Evolutionary conservation across 2,797 vertebrate species (phyloP).

Genomic region (Microctenopoma steveboyesi): DNA sequence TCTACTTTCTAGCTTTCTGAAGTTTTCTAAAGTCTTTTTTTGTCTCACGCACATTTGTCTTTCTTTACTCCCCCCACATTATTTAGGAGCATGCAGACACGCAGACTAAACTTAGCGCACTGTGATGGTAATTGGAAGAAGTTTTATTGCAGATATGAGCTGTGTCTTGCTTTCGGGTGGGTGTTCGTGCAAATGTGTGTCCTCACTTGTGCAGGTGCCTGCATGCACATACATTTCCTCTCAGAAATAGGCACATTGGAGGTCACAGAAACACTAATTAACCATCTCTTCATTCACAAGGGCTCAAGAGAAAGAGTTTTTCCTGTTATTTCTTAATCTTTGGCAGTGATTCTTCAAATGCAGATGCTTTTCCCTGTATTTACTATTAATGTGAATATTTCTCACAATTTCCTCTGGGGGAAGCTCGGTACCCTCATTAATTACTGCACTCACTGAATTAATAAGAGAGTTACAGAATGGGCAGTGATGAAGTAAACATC

Average conservation of each 20-base stretch:
- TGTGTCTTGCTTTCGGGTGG: slow-evolving; percentile 31
- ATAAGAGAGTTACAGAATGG: slow-evolving; percentile 26
- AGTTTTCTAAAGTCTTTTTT: slow-evolving; percentile 30
- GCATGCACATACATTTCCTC: slow-evolving; percentile 22
- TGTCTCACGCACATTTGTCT: slow-evolving; percentile 10
- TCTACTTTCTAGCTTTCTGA: slow-evolving; percentile 40
- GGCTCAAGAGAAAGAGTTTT: slow-evolving; percentile 42
- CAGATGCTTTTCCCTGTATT: background rate
- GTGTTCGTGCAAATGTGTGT: slow-evolving; percentile 30
- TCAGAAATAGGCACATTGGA: slow-evolving; percentile 10
- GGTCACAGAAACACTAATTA: slow-evolving; percentile 44
- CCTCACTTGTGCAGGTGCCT: slow-evolving; percentile 43
- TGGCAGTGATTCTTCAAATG: slow-evolving; percentile 17
- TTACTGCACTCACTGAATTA: slow-evolving; percentile 44
- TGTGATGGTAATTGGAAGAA: slow-evolving; percentile 49
- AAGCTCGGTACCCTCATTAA: slow-evolving; percentile 36
- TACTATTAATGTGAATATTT: slow-evolving; percentile 11
- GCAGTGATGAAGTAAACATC: slow-evolving; percentile 39
- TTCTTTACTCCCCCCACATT: slow-evolving; percentile 17
- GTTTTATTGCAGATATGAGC: slow-evolving; percentile 36
- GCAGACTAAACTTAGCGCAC: slow-evolving; percentile 39
- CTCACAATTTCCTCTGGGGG: slow-evolving; percentile 33
- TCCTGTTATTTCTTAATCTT: slow-evolving; percentile 21
- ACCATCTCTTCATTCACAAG: slow-evolving; percentile 30
- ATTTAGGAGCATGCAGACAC: slow-evolving; percentile 17